phyloP scores from a whole-genome alignment of 1,140 invertebrate genomes.

The Paraescarpia echinospica region DNA sequence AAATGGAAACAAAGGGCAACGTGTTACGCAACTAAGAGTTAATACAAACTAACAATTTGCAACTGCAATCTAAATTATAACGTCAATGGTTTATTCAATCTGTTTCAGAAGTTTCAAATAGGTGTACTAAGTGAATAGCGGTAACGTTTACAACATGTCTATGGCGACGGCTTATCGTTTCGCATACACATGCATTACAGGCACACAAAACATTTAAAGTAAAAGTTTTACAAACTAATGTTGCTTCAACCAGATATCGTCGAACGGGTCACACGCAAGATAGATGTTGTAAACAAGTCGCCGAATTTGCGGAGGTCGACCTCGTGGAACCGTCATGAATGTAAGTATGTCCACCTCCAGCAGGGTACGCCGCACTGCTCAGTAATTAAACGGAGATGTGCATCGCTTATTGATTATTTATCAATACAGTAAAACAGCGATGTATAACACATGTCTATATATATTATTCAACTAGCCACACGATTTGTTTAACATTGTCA shows the following conservation, averaged over 20 bases:
- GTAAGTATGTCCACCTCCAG: background rate
- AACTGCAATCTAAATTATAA: no score
- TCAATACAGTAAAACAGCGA: background rate
- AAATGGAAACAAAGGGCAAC: no score
- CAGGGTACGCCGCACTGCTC: background rate
- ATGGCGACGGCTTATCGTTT: background rate
- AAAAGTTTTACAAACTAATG: background rate
- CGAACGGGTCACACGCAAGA: background rate
- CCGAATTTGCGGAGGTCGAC: background rate
- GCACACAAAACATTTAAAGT: background rate
- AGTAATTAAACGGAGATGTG: background rate
- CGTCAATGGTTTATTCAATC: no score
- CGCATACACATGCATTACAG: background rate
- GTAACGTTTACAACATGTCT: background rate
- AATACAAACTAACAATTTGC: no score
- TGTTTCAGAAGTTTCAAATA: no score
- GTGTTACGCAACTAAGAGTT: no score
- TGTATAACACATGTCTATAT: background rate
- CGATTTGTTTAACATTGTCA: background rate
- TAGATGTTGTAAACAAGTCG: background rate
- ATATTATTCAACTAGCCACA: background rate
- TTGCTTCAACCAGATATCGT: background rate
- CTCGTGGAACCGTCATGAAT: background rate
- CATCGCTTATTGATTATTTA: no score
- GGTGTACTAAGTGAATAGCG: background rate